Evolutionary conservation across 2,888 invertebrate species (phyloP), one percentile per base, ranked within the genome.

Genomic region (Oscheius onirici): DNA sequence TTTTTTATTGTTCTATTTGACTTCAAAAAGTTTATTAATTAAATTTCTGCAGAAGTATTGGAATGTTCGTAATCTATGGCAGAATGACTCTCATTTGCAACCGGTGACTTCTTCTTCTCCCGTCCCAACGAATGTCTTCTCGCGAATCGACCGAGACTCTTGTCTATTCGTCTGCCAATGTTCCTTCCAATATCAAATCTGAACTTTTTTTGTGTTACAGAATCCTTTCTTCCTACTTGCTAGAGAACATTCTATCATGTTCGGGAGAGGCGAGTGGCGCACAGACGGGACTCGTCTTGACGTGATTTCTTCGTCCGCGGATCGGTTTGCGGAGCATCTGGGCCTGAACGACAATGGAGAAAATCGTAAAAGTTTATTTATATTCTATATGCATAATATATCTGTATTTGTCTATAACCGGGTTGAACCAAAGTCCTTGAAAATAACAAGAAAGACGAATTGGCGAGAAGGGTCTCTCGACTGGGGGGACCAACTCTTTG

Each of bases 1-100:
- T n/a, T n/a, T n/a, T n/a, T n/a, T n/a, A n/a, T n/a, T n/a, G n/a
- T n/a, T n/a, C n/a, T n/a, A n/a, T n/a, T n/a, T n/a, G n/a, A n/a
- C n/a, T n/a, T n/a, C n/a, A n/a, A 34, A 34, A 34, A 17, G 20
- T 20, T 28, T 20, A 26, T 24, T 63, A 63, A 49, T 63, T 52
- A 66, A 3, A 66, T 54, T 24, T 66, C 66, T 34, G 51, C 51
- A 15, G 66, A 66, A 28, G 52, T 73, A 55, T 72, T 76, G 43
- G 76, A 79, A 57, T 74, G 73, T 22, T 79, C 79, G 22, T 71
- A 77, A 43, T 79, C 79, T 46, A 74, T 77, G 0, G 79, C 79
- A 20, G 75, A 75, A 63, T 79, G 79, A 34, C 75, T 76, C 55
- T 79, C 79, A 40, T 77, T 79, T 43, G 72, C 73, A 11, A 69